Evolutionary conservation across 2,888 invertebrate species (phyloP), one percentile per base, ranked within the genome.

Genomic region (Tortrix viridana): DNA sequence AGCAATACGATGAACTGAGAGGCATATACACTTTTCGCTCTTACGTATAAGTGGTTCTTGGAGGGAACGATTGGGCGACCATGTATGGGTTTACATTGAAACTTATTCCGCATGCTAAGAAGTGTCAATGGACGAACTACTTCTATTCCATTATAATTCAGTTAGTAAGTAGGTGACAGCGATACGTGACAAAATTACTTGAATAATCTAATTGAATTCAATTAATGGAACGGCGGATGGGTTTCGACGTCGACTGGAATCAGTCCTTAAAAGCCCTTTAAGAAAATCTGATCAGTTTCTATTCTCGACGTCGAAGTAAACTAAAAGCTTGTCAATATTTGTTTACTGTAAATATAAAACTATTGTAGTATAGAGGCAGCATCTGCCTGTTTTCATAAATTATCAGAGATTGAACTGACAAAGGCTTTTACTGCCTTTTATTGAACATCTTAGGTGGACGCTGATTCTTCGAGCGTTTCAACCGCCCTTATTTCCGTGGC

Each of bases 101-200:
- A 41, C 50, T 44, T 37, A 38, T 50, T 46, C 23, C 46, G 63
- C 38, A 63, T 63, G 57, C 63, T 53, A 63, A 58, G 52, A 19
- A 44, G 48, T 56, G 56, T 58, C 58, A 58, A 48, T 41, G 63
- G n/a, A 58, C 52, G 63, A 47, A 63, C 57, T 57, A 63, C 53
- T 57, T 52, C 32, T 32, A 32, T 56, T 48, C 57, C 32, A 63
- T 63, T 58, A 22, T 37, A 20, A 53, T 37, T 22, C 56, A 50
- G 37, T 48, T 41, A 26, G 57, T 46, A 63, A 63, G 52, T 63
- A 58, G 63, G 63, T 53, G 52, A 58, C 48, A 57, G 38, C 46
- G 48, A 53, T 63, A 63, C 63, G 63, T 63, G 58, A 63, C 53
- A 47, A 63, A 63, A 52, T 18, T 53, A 63, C 58, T 48, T 47